Conservation (phyloP, 2,797 vertebrate species). For the Gallirallus australis region DNA sequence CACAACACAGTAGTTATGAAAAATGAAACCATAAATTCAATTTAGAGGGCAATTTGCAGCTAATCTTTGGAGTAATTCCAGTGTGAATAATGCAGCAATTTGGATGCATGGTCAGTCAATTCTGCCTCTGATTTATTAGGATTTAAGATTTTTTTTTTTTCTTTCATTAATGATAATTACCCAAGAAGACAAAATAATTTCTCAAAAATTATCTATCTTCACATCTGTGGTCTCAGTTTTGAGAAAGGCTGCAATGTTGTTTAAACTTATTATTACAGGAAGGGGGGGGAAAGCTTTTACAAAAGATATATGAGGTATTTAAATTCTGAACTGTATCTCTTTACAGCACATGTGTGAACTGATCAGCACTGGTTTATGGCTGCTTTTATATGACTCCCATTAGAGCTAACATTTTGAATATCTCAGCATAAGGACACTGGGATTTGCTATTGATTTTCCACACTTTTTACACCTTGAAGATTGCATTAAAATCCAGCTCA, state of each 20-base stretch:
- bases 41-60: slow-evolving; percentile 85
- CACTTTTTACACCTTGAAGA: slow-evolving; percentile 73
- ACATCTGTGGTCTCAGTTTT: slow-evolving; percentile 68
- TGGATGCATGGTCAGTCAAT: slow-evolving; percentile 84
- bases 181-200: slow-evolving; percentile 80
- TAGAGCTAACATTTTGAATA: slow-evolving; percentile 80
- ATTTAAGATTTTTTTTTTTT: slow-evolving; percentile 79
- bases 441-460: slow-evolving; percentile 80
- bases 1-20: slow-evolving; percentile 83
- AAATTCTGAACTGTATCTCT: slow-evolving; percentile 73
- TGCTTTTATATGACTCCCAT: slow-evolving; percentile 67
- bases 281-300: slow-evolving; percentile 27
- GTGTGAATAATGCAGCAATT: slow-evolving; percentile 86
- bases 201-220: slow-evolving; percentile 69
- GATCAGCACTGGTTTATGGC: slow-evolving; percentile 67
- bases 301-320: slow-evolving; percentile 73
- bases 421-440: slow-evolving; percentile 75
- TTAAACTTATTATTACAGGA: slow-evolving; percentile 64
- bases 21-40: slow-evolving; percentile 88
- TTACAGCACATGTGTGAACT: slow-evolving; percentile 72
- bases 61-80: slow-evolving; percentile 87
- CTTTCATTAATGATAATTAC: slow-evolving; percentile 83
- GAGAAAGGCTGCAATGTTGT: slow-evolving; percentile 62
- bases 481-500: slow-evolving; percentile 76
- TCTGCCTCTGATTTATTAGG: slow-evolving; percentile 81